phyloP scores from a whole-genome alignment of 2,113 vertebrate genomes.

The Erythrocebus patas region DNA sequence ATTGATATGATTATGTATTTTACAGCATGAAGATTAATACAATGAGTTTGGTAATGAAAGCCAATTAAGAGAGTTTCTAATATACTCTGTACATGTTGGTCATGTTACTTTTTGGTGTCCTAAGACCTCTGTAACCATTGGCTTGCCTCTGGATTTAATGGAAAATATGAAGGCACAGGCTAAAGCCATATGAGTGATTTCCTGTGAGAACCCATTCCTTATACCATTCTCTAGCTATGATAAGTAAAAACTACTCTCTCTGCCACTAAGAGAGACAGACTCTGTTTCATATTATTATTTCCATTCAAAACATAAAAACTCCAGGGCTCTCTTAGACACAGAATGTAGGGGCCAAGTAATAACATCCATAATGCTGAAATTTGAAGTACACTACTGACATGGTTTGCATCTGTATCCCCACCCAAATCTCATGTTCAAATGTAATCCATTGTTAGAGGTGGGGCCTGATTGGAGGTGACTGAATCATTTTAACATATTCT shows the following conservation, averaged over 20 bases:
- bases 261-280: background rate
- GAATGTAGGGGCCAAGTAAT: background rate
- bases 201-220: background rate
- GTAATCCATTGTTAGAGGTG: no score
- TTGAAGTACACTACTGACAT: background rate
- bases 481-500: background rate
- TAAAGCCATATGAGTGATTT: background rate
- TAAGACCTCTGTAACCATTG: background rate
- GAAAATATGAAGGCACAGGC: background rate
- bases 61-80: background rate
- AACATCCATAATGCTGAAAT: background rate
- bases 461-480: no score
- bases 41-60: background rate
- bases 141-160: background rate
- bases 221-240: background rate
- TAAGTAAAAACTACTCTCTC: background rate
- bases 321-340: background rate
- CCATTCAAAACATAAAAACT: background rate
- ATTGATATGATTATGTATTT: background rate
- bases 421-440: no score
- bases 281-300: background rate
- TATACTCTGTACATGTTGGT: background rate
- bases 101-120: background rate
- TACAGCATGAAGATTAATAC: background rate
- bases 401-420: no score